phyloP scores from a whole-genome alignment of 2,888 invertebrate genomes.

The Thymelicus sylvestris region DNA sequence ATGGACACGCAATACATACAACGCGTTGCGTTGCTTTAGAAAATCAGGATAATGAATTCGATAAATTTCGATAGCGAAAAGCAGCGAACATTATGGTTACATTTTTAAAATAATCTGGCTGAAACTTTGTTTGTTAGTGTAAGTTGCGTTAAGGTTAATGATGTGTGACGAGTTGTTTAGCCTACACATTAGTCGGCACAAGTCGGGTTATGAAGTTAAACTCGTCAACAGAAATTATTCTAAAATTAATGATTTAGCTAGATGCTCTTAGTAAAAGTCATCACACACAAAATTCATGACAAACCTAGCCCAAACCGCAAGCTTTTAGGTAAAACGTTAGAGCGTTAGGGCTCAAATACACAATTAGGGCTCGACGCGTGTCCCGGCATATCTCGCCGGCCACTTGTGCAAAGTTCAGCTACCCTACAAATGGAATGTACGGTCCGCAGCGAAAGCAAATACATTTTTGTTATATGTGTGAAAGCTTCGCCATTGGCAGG shows the following conservation, averaged over 20 bases:
- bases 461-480: not conserved
- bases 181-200: too few species aligned
- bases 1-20: slow-evolving; percentile 9
- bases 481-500: not conserved
- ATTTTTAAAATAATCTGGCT: too few species aligned
- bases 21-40: not conserved
- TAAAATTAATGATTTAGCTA: too few species aligned
- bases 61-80: too few species aligned
- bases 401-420: slow-evolving; percentile 47
- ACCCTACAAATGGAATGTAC: slow-evolving; percentile 44
- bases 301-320: not conserved
- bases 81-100: too few species aligned
- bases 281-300: not conserved
- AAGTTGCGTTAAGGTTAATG: too few species aligned
- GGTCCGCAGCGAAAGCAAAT: slow-evolving; percentile 19
- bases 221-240: too few species aligned
- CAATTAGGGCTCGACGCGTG: slow-evolving; percentile 40
- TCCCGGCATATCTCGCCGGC: slow-evolving; percentile 39
- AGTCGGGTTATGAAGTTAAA: too few species aligned
- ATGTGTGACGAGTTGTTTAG: too few species aligned
- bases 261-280: not conserved
- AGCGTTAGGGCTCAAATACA: slow-evolving; percentile 30
- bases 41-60: too few species aligned
- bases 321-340: slow-evolving; percentile 21
- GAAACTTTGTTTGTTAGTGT: too few species aligned